Conservation (phyloP, 92 coral and sea anemone genomes). For the Porites evermanni region DNA sequence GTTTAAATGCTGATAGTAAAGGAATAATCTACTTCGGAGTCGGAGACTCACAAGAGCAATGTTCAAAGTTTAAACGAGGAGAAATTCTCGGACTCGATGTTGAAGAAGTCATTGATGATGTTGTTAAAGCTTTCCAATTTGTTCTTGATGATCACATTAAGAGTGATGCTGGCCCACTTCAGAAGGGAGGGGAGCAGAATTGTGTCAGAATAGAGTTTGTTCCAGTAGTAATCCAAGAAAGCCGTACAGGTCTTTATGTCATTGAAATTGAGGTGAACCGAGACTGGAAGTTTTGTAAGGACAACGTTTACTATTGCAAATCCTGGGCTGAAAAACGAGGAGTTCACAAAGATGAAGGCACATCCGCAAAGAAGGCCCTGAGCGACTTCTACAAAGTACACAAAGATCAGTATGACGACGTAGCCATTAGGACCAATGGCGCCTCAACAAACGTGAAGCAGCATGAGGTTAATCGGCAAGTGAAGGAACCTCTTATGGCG, state of each 20-base stretch:
- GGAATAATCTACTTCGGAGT: constrained; percentile 67
- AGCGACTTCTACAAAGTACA: constrained; percentile 54
- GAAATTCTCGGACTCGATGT: constrained; percentile 74
- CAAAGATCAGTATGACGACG: constrained; percentile 54
- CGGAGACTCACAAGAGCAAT: constrained; percentile 55
- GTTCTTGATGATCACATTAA: constrained; percentile 63
- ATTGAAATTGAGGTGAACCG: constrained; percentile 67
- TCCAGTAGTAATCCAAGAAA: constrained; percentile 41
- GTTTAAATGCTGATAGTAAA: constrained; percentile 54
- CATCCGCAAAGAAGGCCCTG: constrained; percentile 27
- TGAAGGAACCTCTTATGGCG: constrained; percentile 50
- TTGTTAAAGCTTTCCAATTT: constrained; percentile 59
- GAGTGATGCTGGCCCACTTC: constrained; percentile 62
- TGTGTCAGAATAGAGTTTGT: constrained; percentile 45
- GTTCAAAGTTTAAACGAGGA: constrained; percentile 48
- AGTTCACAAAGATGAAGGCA: neutral
- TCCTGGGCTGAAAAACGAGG: constrained; percentile 59
- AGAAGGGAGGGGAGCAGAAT: constrained; percentile 64
- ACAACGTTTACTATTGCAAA: constrained; percentile 46
- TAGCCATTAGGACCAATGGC: constrained; percentile 64
- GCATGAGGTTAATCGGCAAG: constrained; percentile 37
- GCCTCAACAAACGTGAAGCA: constrained; percentile 38
- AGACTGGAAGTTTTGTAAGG: constrained; percentile 69
- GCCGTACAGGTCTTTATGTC: constrained; percentile 40
- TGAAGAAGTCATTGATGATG: constrained; percentile 55